Evolutionary conservation across 2,113 vertebrate species (phyloP), one percentile per base, ranked within the genome.

Genomic region (Calypte anna): DNA sequence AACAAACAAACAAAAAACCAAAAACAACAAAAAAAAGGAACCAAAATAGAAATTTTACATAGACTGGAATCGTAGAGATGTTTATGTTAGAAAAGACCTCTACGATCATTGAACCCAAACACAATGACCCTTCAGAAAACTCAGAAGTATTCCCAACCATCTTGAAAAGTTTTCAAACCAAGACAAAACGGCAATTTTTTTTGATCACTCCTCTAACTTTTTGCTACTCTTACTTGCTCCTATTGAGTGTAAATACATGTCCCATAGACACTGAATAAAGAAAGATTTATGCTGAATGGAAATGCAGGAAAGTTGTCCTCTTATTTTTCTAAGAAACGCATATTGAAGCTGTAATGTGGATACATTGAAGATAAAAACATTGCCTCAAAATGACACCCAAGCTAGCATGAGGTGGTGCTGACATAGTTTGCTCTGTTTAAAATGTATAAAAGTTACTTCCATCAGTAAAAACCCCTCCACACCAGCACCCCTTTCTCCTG

Each of bases 231-330:
- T 31, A 51, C 28, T 73, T 83, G 46, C n/a, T 89, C 28, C 55
- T 14, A 3, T 9, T 30, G 7, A 5, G 23, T n/a, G 14, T 6
- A 86, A 79, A 67, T 38, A 57, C 6, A 54, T n/a, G 23, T 67
- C 31, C 27, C 59, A 19, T 10, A n/a, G 16, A 33, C 18, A 70
- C 0, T 40, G 40, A 77, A 62, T 51, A 74, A 93, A 53, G 14
- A 44, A 18, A 5, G 2, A 10, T 79, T 82, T 79, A 13, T 68
- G 72, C 30, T 51, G 58, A 83, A 59, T 68, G 91, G 86, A 96
- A 95, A 20, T 57, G 72, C 67, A 87, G 19, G 50, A 53, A 97
- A 96, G 90, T 83, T 83, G 86, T 83, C 57, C 78, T 91, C 83
- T 11, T 64, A 10, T 87, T 96, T 90, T 96, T 50, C 46, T n/a